phyloP scores from a whole-genome alignment of 1,140 invertebrate species.

The Formica selysi region DNA sequence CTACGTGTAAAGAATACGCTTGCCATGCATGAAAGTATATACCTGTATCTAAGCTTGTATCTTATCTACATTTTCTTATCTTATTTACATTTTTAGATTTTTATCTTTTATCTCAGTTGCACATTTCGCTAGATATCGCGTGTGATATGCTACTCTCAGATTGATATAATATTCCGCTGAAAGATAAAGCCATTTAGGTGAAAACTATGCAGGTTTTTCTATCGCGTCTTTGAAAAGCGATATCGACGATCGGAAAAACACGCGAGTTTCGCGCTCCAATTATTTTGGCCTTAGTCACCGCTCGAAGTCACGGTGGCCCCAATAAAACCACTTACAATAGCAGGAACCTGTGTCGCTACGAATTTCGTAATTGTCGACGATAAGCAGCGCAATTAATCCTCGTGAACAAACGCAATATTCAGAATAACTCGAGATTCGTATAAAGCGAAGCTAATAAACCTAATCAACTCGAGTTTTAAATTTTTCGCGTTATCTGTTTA shows the following conservation, averaged over 20 bases:
- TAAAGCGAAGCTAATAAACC: not conserved
- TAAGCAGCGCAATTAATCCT: not conserved
- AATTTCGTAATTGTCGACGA: slow-evolving; percentile 5
- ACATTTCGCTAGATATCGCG: not conserved
- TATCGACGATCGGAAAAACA: slow-evolving; percentile 24
- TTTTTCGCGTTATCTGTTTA: not conserved
- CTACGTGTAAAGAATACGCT: not conserved
- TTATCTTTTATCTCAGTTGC: not conserved
- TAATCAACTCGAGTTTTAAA: not conserved
- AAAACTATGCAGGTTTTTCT: slow-evolving; percentile 19
- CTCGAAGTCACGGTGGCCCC: slow-evolving; percentile 11
- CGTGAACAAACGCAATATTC: not conserved
- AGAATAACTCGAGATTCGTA: slow-evolving; percentile 6
- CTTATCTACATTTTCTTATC: slow-evolving; percentile 47
- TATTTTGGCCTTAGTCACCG: slow-evolving; percentile 44
- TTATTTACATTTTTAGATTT: slow-evolving; percentile 14
- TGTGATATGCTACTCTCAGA: not conserved
- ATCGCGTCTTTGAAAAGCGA: slow-evolving; percentile 11
- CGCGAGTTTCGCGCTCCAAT: slow-evolving; percentile 48
- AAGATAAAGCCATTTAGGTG: not conserved
- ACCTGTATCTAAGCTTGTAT: slow-evolving; percentile 2
- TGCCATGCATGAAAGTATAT: not conserved
- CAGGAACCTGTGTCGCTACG: not conserved
- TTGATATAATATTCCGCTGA: not conserved
- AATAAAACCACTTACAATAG: slow-evolving; percentile 31